Evolutionary conservation across 2,113 vertebrate genomes (phyloP).

Genomic region (Scomber colias): DNA sequence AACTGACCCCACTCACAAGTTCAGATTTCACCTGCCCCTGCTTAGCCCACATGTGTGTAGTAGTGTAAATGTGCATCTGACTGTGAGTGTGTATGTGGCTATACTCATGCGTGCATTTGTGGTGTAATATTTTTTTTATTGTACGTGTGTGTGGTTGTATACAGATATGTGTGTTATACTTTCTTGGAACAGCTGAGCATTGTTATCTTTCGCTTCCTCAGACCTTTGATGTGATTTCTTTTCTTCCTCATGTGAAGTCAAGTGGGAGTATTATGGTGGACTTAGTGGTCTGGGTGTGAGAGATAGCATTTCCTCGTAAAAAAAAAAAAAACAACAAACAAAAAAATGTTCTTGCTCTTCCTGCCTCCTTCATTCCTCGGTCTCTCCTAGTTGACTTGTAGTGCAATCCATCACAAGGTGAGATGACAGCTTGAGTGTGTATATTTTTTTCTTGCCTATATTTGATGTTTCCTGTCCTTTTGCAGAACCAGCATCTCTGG

Average conservation of each 20-base stretch:
- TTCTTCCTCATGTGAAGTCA: slow-evolving; percentile 31
- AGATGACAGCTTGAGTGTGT: slow-evolving; percentile 67
- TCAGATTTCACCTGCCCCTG: slow-evolving; percentile 42
- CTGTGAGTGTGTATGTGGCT: neutral
- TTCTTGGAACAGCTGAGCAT: slow-evolving; percentile 51
- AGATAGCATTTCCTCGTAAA: slow-evolving; percentile 66
- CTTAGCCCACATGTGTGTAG: slow-evolving; percentile 10
- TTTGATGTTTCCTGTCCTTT: slow-evolving; percentile 56
- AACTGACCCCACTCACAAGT: slow-evolving; percentile 46
- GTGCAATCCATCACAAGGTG: slow-evolving; percentile 65
- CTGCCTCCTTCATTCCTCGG: neutral
- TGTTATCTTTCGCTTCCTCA: slow-evolving; percentile 39
- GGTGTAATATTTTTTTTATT: neutral
- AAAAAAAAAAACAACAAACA: slow-evolving; percentile 13
- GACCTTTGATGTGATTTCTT: slow-evolving; percentile 59
- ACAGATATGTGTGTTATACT: neutral
- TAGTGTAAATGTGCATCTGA: slow-evolving; percentile 14
- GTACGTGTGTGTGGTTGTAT: neutral
- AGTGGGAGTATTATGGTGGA: slow-evolving; percentile 40
- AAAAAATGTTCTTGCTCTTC: slow-evolving; percentile 6
- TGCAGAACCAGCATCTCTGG: slow-evolving; percentile 65
- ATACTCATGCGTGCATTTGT: neutral
- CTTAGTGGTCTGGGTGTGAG: slow-evolving; percentile 53
- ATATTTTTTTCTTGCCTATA: slow-evolving; percentile 50
- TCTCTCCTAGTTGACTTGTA: slow-evolving; percentile 32